Base-by-base conservation (phyloP, 2,888 invertebrate species). In the Lathronympha strigana region DNA sequence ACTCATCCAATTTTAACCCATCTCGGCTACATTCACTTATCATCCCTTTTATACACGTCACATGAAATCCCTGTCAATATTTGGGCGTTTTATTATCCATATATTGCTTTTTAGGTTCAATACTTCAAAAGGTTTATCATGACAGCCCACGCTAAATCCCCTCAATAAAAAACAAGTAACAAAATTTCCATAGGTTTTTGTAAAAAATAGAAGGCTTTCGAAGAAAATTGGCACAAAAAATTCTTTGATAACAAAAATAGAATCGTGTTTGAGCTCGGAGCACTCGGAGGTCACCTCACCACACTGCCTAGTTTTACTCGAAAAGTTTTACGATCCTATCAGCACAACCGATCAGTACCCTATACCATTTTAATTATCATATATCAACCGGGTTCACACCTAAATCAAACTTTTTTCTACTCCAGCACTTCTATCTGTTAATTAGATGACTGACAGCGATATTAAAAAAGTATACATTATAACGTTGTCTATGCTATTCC, bases 91-190 rank as follows among this genome's bases (percentile, higher is more conserved):
- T 54, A 54, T 25, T 40, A 25, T 1, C 25, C 15, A 3, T 5
- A 40, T 40, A 54, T 54, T 25, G 15, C 15, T 54, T 40, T 40
- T 17, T 15, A 54, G 9, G n/a, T 38, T 25, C 11, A 4, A 54
- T 54, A 54, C 25, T 40, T 54, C 25, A 54, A 25, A 54, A 54
- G 38, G n/a, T 54, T 54, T 40, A 54, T 23, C 25, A 40, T 54
- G 38, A 25, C 19, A 53, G 31, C 25, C 54, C 25, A 54, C 54
- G 2, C 5, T 17, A 40, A 54, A 23, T 23, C 36, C 38, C 21
- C 9, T 38, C 25, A 23, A 54, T 54, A 54, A 54, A 40, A 11
- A 38, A 38, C 15, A 17, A 36, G 11, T 25, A 25, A 38, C 54
- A 23, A 54, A 40, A 23, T 23, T 53, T 53, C 19, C n/a, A 9